Conservation (phyloP, 2,113 vertebrate genomes). For the Arizona elegans region DNA sequence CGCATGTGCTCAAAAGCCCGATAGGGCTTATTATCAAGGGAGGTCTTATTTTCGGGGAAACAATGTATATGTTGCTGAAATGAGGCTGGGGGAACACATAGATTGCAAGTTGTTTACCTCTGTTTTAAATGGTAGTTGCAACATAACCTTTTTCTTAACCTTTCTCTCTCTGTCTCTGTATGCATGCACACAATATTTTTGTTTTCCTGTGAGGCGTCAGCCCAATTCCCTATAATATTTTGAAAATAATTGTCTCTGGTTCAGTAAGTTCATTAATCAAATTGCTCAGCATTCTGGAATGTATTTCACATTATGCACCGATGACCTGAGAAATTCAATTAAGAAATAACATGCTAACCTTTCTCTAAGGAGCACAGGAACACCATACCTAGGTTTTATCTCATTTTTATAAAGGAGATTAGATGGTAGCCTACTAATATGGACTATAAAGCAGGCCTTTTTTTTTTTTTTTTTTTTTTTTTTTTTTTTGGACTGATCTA, state of each 20-base stretch:
- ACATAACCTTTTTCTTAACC: not conserved
- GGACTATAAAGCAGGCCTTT: not conserved
- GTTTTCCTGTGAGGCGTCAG: not conserved
- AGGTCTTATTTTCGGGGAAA: no score
- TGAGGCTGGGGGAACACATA: not conserved
- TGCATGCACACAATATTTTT: not conserved
- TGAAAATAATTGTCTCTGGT: slow-evolving; percentile 27
- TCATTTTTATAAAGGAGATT: not conserved
- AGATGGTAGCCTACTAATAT: not conserved
- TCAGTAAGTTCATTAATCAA: slow-evolving; percentile 49
- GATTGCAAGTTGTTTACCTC: not conserved
- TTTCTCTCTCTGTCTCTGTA: not conserved
- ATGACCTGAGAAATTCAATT: slow-evolving; percentile 32
- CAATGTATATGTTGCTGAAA: not conserved
- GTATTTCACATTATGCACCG: slow-evolving; percentile 16
- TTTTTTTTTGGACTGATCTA: not conserved
- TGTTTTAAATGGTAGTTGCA: not conserved
- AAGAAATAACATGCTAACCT: not conserved
- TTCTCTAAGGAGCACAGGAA: not conserved
- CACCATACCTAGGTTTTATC: not conserved
- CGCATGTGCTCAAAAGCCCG: no score
- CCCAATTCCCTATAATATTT: not conserved
- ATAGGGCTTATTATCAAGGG: no score
- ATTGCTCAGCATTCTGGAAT: slow-evolving; percentile 10
- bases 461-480: no score